phyloP scores from a whole-genome alignment of 2,888 invertebrate genomes.

The Tenthredo mesomela region DNA sequence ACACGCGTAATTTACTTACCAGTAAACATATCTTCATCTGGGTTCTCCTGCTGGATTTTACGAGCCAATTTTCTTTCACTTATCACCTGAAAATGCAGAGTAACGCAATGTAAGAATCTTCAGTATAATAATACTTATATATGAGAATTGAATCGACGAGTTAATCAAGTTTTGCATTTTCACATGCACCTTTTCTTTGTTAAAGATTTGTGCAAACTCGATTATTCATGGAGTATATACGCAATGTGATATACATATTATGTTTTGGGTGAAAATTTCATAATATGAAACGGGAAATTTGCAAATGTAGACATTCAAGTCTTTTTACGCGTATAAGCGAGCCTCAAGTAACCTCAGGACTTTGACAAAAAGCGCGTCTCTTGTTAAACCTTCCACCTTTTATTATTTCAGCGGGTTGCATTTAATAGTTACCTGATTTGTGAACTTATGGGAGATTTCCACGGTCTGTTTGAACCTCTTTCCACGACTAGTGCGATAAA shows the following conservation, averaged over 20 bases:
- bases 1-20: conserved; percentile 54
- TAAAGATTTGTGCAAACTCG: neutral
- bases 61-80: conserved; percentile 60
- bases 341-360: too few species aligned
- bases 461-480: conserved; percentile 58
- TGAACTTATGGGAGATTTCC: conserved; percentile 60
- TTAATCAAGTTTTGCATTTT: neutral
- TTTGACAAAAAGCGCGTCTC: too few species aligned
- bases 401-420: neutral
- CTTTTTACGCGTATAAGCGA: too few species aligned
- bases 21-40: conserved; percentile 34
- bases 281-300: neutral
- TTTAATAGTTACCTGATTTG: conserved; percentile 57
- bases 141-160: too few species aligned
- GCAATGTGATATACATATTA: neutral
- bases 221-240: too few species aligned
- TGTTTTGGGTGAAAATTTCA: neutral
- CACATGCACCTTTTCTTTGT: neutral
- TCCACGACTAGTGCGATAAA: conserved; percentile 60
- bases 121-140: neutral
- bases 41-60: neutral
- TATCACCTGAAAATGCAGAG: conserved; percentile 62
- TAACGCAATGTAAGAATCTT: neutral
- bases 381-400: too few species aligned
- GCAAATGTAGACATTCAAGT: neutral